Evolutionary conservation across 2,888 invertebrate genomes (phyloP), one percentile per base, ranked within the genome.

Genomic region (Disparrhopalites patrizii): DNA sequence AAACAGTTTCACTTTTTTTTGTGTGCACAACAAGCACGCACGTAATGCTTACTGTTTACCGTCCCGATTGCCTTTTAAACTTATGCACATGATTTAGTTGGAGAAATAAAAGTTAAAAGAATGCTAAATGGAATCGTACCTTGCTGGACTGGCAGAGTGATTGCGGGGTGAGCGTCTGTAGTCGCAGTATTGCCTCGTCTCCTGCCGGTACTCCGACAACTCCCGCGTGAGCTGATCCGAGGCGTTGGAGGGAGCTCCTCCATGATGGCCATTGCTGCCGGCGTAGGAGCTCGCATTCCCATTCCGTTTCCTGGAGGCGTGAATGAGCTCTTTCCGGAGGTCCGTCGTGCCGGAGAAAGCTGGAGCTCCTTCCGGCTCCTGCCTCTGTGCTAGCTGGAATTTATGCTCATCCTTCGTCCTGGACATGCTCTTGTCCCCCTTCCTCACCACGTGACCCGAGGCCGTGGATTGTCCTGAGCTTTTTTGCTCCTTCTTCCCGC

Each of bases 341-440:
- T 75, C 75, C 52, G 62, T 66, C 28, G 58, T 66, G 13, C 69
- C 54, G 23, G 64, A 62, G 1, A 69, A 66, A n/a, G 75, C 70
- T 15, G 77, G 76, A 25, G 77, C 77, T 27, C 77, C 77, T 69
- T 77, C 77, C 10, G 77, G 77, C 65, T 77, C 77, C 54, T 75
- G 76, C n/a, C 77, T 58, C 52, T 72, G 64, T 15, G 55, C 20
- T 23, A 57, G 8, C 4, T 10, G 15, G n/a, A 30, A 55, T 20
- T 55, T 55, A 20, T 30, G n/a, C n/a, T n/a, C n/a, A n/a, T n/a
- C n/a, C n/a, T n/a, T n/a, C n/a, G n/a, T n/a, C n/a, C n/a, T n/a
- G n/a, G n/a, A n/a, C n/a, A n/a, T n/a, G n/a, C n/a, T n/a, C n/a
- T n/a, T n/a, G n/a, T n/a, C n/a, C n/a, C n/a, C n/a, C n/a, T n/a